phyloP scores from a whole-genome alignment of 2,888 invertebrate species.

The Melikaiella ostensackeni region DNA sequence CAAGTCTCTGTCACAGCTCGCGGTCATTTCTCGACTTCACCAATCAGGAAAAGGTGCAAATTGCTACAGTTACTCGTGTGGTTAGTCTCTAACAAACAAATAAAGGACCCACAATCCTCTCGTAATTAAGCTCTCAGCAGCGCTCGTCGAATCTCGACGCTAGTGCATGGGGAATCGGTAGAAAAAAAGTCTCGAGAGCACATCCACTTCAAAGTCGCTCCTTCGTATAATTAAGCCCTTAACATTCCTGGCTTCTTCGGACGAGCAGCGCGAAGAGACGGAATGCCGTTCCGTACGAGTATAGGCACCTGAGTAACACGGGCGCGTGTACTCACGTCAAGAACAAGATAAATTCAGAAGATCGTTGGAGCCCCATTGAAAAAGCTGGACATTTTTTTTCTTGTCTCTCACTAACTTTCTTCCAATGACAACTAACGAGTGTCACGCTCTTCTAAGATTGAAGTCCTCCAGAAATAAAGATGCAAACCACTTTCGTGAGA shows the following conservation, averaged over 20 bases:
- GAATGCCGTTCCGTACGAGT: conserved; percentile 59
- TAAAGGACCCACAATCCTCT: conserved; percentile 34
- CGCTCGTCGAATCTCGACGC: conserved; percentile 19
- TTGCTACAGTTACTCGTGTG: conserved; percentile 28
- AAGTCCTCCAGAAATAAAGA: background rate
- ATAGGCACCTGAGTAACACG: conserved; percentile 45
- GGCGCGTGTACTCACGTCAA: conserved; percentile 51
- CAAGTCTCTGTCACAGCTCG: conserved; percentile 19
- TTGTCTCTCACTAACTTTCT: background rate
- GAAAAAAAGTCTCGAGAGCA: conserved; percentile 24
- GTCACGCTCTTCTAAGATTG: background rate
- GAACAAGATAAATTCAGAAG: conserved; percentile 59
- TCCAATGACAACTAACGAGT: conserved; percentile 1
- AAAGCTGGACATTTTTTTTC: conserved; percentile 24
- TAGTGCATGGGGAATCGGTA: conserved; percentile 15
- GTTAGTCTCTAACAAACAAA: conserved; percentile 25
- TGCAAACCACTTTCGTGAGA: background rate
- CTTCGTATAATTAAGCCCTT: conserved; percentile 65
- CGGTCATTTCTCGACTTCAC: background rate
- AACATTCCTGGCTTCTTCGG: conserved; percentile 50
- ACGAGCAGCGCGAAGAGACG: conserved; percentile 41
- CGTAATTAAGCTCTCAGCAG: conserved; percentile 34
- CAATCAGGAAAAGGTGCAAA: conserved; percentile 22
- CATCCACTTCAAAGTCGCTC: conserved; percentile 52
- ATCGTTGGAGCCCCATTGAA: background rate